Conservation (phyloP, 2,113 vertebrate genomes). For the Phrynocephalus versicolor region DNA sequence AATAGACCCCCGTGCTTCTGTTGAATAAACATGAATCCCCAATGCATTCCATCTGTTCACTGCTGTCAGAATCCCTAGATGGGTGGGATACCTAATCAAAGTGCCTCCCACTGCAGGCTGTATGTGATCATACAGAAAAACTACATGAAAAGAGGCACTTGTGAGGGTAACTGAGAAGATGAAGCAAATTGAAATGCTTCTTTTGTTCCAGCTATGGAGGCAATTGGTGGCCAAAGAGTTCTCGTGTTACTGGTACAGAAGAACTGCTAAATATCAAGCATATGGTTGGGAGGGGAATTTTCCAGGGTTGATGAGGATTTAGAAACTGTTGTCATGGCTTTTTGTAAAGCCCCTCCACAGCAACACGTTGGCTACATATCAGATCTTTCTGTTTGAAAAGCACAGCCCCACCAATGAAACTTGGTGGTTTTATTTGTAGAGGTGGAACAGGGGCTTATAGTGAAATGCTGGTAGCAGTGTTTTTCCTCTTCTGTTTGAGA, state of each 20-base stretch:
- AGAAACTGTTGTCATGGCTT: not conserved
- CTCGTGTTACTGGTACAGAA: not conserved
- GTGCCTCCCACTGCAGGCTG: conserved; percentile 3
- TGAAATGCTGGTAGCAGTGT: not conserved
- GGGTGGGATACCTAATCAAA: conserved; percentile 21
- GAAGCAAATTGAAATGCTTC: conserved; percentile 3
- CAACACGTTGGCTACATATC: not conserved
- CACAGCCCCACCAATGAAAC: not conserved
- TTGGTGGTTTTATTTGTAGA: not conserved
- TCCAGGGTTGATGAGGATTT: not conserved
- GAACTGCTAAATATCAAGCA: not conserved
- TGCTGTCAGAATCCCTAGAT: conserved; percentile 14
- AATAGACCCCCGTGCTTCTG: conserved; percentile 17
- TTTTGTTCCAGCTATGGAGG: not conserved
- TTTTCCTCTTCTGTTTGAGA: not conserved
- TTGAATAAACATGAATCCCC: conserved; percentile 32
- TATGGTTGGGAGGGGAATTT: not conserved
- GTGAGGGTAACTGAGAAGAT: not conserved
- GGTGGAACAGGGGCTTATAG: not conserved
- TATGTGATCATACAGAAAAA: not conserved
- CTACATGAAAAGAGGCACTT: not conserved
- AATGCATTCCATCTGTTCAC: conserved; percentile 19
- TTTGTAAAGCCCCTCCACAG: not conserved
- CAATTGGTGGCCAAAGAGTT: not conserved
- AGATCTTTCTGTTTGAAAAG: not conserved